A percentile compares a stretch with the other conserved stretches of the same genome.
These are phyloP conservation scores for Temnothorax unifasciatus DNA, from an alignment of 2,888 invertebrate species.

Conservation along the genomic window DNA sequence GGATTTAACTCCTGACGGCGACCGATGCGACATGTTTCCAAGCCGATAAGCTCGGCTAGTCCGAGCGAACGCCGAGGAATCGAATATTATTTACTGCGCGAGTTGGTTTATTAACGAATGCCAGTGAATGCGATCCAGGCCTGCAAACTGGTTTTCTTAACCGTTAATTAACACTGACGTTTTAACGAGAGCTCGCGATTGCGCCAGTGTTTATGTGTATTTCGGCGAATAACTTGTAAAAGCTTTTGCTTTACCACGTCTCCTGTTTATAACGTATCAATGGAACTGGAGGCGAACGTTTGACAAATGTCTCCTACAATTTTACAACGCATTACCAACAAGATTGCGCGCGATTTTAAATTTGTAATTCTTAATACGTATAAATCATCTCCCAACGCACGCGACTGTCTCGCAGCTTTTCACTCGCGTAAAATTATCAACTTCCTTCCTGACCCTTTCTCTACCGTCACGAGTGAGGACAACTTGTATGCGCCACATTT, in stretches of 20 bases:
- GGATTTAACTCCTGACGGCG: slow-evolving; percentile 52
- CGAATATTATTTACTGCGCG: slow-evolving; percentile 64
- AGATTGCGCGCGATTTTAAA: slow-evolving; percentile 45
- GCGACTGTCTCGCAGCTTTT: slow-evolving; percentile 65
- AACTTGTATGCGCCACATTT: slow-evolving; percentile 75
- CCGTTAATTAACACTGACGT: slow-evolving; percentile 67
- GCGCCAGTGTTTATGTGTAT: not conserved
- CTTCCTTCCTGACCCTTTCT: slow-evolving; percentile 76
- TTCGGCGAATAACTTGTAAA: not conserved
- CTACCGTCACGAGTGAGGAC: slow-evolving; percentile 64
- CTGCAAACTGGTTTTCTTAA: slow-evolving; percentile 37
- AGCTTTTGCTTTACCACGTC: not conserved
- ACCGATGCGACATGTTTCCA: slow-evolving; percentile 70
- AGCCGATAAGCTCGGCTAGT: slow-evolving; percentile 54
- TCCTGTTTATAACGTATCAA: slow-evolving; percentile 9
- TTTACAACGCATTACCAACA: slow-evolving; percentile 22
- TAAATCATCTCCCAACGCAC: slow-evolving; percentile 11
- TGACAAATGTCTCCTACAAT: slow-evolving; percentile 30
- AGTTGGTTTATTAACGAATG: slow-evolving; percentile 65
- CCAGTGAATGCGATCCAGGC: slow-evolving; percentile 58
- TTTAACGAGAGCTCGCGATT: slow-evolving; percentile 50
- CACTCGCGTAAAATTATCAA: slow-evolving; percentile 73
- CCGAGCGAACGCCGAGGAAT: slow-evolving; percentile 33
- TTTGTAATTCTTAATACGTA: slow-evolving; percentile 37
- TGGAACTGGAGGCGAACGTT: not conserved